Base-by-base conservation (phyloP, 1,140 invertebrate genomes). In the Leptopilina clavipes region DNA sequence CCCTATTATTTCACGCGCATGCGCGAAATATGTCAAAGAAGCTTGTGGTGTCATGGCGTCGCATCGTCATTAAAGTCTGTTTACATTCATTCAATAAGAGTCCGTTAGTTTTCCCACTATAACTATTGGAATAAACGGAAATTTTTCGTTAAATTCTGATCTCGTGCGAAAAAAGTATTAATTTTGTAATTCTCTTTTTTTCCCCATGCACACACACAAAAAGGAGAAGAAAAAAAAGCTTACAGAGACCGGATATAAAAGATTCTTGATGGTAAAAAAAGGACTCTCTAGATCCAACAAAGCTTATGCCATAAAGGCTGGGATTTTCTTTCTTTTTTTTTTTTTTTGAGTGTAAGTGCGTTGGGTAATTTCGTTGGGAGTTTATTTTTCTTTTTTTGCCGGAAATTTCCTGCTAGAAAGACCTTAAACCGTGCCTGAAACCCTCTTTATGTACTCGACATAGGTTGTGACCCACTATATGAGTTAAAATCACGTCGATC, bases 401-500 rank as follows among this genome's bases (percentile, higher is more conserved):
- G 3, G 25, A 12, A n/a, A 31, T 65, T 37, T 65, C 22, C 25
- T 65, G 59, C 22, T 65, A 65, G 25, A 65, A 22, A n/a, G 59
- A 65, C 59, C 25, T 65, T 65, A 65, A 65, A 65, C 59, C 22
- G 59, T 31, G 59, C 22, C 59, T 31, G 22, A 65, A 65, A 65
- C 59, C 59, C 12, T 65, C 59, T 65, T 65, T 65, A 65, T 65
- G 59, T 31, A 65, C 59, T 31, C 59, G 59, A 65, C 59, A 65
- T 65, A 65, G 59, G 59, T 65, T 65, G 59, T 65, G 59, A 82
- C 78, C 74, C 78, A 76, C 78, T 72, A 71, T 72, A 71, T 22
- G 22, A 79, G 71, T 73, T 70, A 76, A 82, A 82, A 82, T 83
- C 76, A 72, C 75, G 80, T 83, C 82, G 80, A 81, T 83, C 80